phyloP scores from a whole-genome alignment of 2,113 vertebrate genomes.

The Peromyscus californicus region DNA sequence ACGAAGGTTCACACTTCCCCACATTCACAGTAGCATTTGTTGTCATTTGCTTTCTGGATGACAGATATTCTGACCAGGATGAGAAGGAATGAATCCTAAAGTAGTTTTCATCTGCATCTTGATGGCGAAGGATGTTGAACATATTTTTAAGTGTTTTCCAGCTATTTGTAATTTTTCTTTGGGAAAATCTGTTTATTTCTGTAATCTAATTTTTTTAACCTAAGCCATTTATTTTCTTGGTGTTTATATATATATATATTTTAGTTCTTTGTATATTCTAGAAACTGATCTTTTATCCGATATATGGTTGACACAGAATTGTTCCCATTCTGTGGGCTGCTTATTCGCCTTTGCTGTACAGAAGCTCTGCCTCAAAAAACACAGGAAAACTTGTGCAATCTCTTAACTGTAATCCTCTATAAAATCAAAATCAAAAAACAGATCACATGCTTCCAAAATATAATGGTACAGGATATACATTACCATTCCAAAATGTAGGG shows the following conservation, averaged over 20 bases:
- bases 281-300: neutral
- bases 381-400: neutral
- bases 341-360: neutral
- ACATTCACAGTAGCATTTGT: too few species aligned
- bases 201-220: neutral
- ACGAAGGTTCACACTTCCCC: neutral
- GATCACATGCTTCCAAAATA: neutral
- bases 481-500: neutral
- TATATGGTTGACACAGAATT: neutral
- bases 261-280: neutral
- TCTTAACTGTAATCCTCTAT: neutral
- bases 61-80: neutral
- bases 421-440: neutral
- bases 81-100: neutral
- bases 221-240: neutral
- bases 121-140: neutral
- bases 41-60: neutral
- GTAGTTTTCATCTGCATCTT: neutral
- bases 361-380: neutral
- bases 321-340: neutral
- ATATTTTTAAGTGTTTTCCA: neutral
- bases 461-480: neutral
- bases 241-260: too few species aligned
- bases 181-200: neutral
- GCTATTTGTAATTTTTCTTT: neutral